Evolutionary conservation across 2,797 vertebrate genomes (phyloP), one percentile per base, ranked within the genome.

Genomic region (Mormyrops attenuatus): DNA sequence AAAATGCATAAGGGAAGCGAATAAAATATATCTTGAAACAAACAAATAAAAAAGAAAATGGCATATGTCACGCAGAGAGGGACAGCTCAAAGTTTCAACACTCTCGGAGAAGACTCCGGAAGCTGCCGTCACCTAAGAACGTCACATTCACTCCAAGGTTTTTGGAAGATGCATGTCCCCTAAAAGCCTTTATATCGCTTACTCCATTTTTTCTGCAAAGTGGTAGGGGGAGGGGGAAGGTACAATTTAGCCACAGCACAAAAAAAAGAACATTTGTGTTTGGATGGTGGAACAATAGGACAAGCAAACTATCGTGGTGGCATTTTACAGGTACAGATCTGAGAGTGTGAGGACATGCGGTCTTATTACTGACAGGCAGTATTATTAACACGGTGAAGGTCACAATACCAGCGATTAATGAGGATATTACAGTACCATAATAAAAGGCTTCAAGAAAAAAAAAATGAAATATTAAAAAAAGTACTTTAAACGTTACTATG

Each of bases 1-100:
- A 88, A 92, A 93, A 95, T 94, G 95, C 95, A 93, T 94, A 92
- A 94, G 92, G 91, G 92, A 94, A 94, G 93, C 92, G 44, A 80
- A 80, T 80, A 44, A 80, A 93, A 93, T 92, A 90, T 30, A 50
- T 50, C 20, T 38, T n/a, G 44, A 85, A 85, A 85, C 84, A 50
- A 22, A 90, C 92, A 26, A 92, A 91, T 8, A 88, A 91, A 88
- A 89, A 88, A 84, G 88, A 44, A 63, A 41, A 47, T 22, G 20
- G 17, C 38, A 26, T 47, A 30, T 88, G 22, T 26, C 44, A 53
- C 22, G 4, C n/a, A 15, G 44, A n/a, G 63, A 26, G 88, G 22
- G 17, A 20, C 38, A 5, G 38, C 55, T 44, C 44, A 38, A 20
- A 85, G 41, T 89, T 86, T 53, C 15, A 2, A 20, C 38, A 26